These are phyloP conservation scores for Acleris holmiana DNA, from an alignment of 2,888 invertebrate genomes.

Conservation along the genomic window DNA sequence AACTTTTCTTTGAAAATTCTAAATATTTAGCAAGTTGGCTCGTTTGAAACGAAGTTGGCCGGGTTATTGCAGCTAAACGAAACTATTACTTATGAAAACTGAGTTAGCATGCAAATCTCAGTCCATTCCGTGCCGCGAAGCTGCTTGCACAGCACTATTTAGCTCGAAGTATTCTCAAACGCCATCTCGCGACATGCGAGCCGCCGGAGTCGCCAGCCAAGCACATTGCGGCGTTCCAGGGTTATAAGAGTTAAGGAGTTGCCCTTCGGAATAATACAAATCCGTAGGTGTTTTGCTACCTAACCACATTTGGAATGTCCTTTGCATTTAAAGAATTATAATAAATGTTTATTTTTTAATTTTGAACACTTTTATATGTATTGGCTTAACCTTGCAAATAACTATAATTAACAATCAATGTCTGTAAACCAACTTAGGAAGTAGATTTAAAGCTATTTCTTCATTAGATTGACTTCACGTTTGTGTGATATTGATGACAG, in stretches of 20 bases:
- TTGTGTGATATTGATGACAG: no score
- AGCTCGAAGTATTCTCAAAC: constrained; percentile 47
- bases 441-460: no score
- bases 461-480: no score
- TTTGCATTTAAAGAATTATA: no score
- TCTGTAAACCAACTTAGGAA: no score
- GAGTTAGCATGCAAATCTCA: constrained; percentile 79
- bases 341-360: no score
- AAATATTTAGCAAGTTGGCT: constrained; percentile 68
- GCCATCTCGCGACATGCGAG: constrained; percentile 32
- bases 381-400: no score
- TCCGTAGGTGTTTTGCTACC: neutral
- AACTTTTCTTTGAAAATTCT: constrained; percentile 64
- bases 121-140: constrained; percentile 59
- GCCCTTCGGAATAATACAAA: neutral
- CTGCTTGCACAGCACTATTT: constrained; percentile 59
- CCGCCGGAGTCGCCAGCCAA: constrained; percentile 9
- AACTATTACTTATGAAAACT: constrained; percentile 73
- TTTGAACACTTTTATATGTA: no score
- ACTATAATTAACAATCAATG: no score
- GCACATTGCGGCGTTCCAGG: constrained; percentile 15
- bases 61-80: constrained; percentile 70
- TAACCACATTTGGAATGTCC: neutral
- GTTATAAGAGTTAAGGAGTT: constrained; percentile 3
- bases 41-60: constrained; percentile 61